phyloP scores from a whole-genome alignment of 2,888 invertebrate species.

The Ligdia adustata region DNA sequence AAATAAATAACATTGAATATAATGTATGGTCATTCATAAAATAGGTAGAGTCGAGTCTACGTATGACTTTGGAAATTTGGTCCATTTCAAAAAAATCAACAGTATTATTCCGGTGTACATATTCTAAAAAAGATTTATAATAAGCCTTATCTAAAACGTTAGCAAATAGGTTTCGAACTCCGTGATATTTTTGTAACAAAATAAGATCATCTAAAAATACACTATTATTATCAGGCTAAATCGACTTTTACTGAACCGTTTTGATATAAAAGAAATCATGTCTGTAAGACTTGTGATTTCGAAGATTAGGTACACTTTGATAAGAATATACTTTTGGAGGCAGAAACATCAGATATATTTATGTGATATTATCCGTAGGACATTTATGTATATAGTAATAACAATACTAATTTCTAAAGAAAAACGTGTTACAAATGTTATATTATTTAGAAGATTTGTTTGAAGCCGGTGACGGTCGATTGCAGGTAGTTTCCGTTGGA shows the following conservation, averaged over 20 bases:
- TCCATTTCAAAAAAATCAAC: constrained; percentile 36
- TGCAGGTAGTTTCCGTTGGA: constrained; percentile 25
- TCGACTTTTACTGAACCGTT: constrained; percentile 47
- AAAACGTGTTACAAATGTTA: constrained; percentile 50
- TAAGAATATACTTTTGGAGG: constrained; percentile 49
- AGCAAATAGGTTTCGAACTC: constrained; percentile 59
- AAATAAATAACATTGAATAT: constrained; percentile 6
- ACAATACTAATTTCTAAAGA: constrained; percentile 57
- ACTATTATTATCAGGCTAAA: constrained; percentile 54
- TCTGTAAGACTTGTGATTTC: constrained; percentile 59
- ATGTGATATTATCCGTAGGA: constrained; percentile 54
- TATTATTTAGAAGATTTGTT: constrained; percentile 39
- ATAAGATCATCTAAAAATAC: constrained; percentile 82
- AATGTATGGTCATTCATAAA: constrained; percentile 23
- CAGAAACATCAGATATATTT: constrained; percentile 49
- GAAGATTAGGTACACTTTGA: constrained; percentile 44
- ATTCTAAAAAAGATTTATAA: constrained; percentile 43
- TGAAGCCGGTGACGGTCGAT: constrained; percentile 39
- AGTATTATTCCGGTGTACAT: constrained; percentile 36
- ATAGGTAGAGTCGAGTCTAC: constrained; percentile 24
- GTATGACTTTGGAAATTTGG: constrained; percentile 36
- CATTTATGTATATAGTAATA: constrained; percentile 46
- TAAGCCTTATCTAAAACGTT: constrained; percentile 66
- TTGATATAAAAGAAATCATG: constrained; percentile 55
- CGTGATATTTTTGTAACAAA: constrained; percentile 70